Evolutionary conservation across 1,140 invertebrate genomes (phyloP).

Genomic region (Drosophila hydei): DNA sequence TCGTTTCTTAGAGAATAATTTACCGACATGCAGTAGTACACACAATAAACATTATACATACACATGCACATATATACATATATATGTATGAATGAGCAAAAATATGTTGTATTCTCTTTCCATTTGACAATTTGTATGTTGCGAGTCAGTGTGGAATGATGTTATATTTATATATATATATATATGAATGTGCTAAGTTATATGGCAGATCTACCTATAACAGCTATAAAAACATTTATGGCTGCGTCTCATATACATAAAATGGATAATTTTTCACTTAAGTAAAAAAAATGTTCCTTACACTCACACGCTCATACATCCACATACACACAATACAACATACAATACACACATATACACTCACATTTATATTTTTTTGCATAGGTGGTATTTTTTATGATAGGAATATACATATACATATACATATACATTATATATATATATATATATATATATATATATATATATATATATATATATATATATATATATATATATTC

Average conservation of each 20-base stretch:
- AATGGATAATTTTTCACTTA: background rate
- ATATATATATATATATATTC: constrained; percentile 6
- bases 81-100: constrained; percentile 26
- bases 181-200: constrained; percentile 16
- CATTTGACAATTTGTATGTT: background rate
- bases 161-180: background rate
- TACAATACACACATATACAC: constrained; percentile 16
- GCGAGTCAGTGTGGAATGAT: constrained; percentile 36
- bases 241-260: constrained; percentile 14
- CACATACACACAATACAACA: constrained; percentile 11
- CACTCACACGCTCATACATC: too few relatives aligned
- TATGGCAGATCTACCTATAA: constrained; percentile 22
- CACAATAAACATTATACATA: constrained; percentile 26
- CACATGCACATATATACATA: constrained; percentile 32
- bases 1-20: constrained; percentile 42
- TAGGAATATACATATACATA: constrained; percentile 15
- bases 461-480: constrained; percentile 14
- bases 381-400: constrained; percentile 22
- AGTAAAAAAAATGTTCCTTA: too few relatives aligned
- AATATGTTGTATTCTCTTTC: background rate
- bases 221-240: constrained; percentile 14
- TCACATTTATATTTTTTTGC: constrained; percentile 1
- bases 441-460: constrained; percentile 26
- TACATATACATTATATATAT: too few relatives aligned
- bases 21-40: constrained; percentile 55